Base-by-base conservation (phyloP, 2,113 vertebrate species). In the Barbus barbus region DNA sequence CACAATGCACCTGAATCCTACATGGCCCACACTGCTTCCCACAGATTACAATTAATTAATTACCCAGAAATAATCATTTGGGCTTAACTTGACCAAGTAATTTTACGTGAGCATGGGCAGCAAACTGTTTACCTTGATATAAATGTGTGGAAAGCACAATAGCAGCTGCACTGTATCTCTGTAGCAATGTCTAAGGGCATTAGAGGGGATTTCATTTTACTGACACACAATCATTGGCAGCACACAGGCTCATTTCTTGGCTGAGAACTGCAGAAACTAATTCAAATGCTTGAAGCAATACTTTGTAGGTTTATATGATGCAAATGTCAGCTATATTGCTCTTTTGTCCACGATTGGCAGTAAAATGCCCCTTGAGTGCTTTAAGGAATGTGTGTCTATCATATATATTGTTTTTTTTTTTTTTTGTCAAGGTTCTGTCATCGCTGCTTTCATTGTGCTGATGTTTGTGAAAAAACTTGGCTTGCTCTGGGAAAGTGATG, bases 1-100 rank as follows among this genome's bases (percentile, higher is more conserved):
- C 76, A 78, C 4, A 60, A 56, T 77, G 36, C 38, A 36, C 65
- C 75, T 31, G 24, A 13, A 1, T 46, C 51, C 56, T 69, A 31
- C 28, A 48, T 56, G 16, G 48, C 31, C 73, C 73, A 78, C 20
- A 38, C 69, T 36, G 16, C 44, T 48, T 60, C 41, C 51, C 31
- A 63, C 38, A n/a, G 31, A 82, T 86, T 63, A 61, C 76, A 82
- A 89, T 87, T 87, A 87, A 86, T 87, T 85, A 81, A 75, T 85
- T 77, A 82, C 84, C 84, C 74, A 83, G 71, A 72, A 44, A 79
- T 85, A 60, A 89, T 90, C 83, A 85, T 86, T 75, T 36, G 75
- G 61, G 83, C 84, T 86, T 86, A 87, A 89, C 76, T n/a, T 86
- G 88, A 87, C 85, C 81, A 86, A 89, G 86, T 83, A 78, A 84